Evolutionary conservation across 2,888 invertebrate species (phyloP), one percentile per base, ranked within the genome.

Genomic region (Drosophila subquinaria): DNA sequence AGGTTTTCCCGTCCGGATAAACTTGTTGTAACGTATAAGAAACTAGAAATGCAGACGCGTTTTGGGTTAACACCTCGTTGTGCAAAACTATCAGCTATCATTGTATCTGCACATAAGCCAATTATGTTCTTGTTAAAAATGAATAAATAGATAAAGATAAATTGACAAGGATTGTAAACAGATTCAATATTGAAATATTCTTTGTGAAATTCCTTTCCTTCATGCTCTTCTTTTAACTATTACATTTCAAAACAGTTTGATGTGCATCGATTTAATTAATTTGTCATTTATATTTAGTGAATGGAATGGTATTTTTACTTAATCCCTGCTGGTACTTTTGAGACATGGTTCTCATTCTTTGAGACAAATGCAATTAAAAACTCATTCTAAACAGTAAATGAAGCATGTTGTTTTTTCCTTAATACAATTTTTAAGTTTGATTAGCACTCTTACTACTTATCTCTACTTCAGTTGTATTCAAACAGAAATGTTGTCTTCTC

Each of bases 1-100:
- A 65, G 82, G 82, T 82, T 84, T 79, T 36, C 11, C 11, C 27
- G 55, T 56, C 64, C 64, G 60, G 75, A 66, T 9, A 80, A 81
- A 83, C 85, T 59, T 47, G 79, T 79, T 76, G 52, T 30, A 59
- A 53, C 13, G 13, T 13, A 43, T 9, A 30, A 13, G 42, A 20
- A 53, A 48, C 23, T 42, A 47, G 35, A 55, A 68, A 64, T 60
- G 48, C 33, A n/a, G 50, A 42, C 15, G 27, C 30, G 35, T 45
- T 59, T 68, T 40, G 52, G 57, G 61, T 57, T 53, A 60, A 53
- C 43, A 57, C 23, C 57, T 56, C 57, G 35, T 38, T 53, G 27
- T 43, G 30, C 20, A 60, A 62, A 62, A 50, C 53, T 56, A 56
- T 62, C 27, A 20, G 35, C 36, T 60, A 71, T 66, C 23, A 42